These are phyloP conservation scores for Ursus arctos DNA, from an alignment of 2,113 vertebrate genomes.

Conservation along the genomic window DNA sequence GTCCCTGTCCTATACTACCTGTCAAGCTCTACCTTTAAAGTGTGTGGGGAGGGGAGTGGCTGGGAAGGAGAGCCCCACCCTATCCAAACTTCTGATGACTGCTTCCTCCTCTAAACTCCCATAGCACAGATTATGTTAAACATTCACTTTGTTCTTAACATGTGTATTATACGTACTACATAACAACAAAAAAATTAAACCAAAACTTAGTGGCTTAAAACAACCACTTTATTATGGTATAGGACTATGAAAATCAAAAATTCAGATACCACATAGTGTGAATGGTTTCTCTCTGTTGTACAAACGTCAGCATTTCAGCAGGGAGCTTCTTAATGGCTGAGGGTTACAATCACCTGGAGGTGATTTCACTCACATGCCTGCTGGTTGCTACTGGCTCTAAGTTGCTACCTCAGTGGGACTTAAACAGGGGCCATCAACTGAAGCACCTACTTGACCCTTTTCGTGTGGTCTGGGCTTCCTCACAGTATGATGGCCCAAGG, in stretches of 20 bases:
- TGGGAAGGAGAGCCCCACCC: accelerated
- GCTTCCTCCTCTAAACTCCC: not conserved
- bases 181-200: not conserved
- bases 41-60: accelerated
- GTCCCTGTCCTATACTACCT: not conserved
- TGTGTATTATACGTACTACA: not conserved
- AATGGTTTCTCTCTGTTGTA: not conserved
- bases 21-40: not conserved
- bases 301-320: not conserved
- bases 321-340: not conserved
- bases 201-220: not conserved
- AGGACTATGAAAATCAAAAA: not conserved
- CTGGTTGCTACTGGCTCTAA: not conserved
- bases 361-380: not conserved
- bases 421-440: not conserved
- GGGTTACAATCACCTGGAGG: not conserved
- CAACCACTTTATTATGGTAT: not conserved
- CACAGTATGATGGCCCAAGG: not conserved
- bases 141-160: not conserved
- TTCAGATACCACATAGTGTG: not conserved
- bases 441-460: not conserved
- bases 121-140: not conserved
- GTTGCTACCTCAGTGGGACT: not conserved
- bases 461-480: not conserved
- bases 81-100: not conserved